These are phyloP conservation scores for Limosa lapponica DNA, from an alignment of 2,797 vertebrate genomes.

Conservation along the genomic window DNA sequence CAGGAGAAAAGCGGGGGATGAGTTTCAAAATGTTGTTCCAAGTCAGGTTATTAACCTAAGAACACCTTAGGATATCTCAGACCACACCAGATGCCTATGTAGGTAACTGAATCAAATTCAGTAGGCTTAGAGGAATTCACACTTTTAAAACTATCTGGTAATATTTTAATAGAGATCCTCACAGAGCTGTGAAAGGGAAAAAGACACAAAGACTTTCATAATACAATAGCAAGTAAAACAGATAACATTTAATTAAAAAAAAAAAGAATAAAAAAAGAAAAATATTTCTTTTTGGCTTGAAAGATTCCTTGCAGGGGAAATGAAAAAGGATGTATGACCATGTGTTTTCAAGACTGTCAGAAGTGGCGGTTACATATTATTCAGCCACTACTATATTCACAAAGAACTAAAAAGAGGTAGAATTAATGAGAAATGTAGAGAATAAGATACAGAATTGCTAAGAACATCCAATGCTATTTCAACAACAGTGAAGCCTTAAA, in stretches of 20 bases:
- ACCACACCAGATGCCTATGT: neutral
- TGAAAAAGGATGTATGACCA: neutral
- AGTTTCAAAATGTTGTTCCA: neutral
- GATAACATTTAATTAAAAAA: neutral
- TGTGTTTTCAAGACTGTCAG: neutral
- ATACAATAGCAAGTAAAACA: neutral
- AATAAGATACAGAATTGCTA: neutral
- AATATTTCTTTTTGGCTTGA: neutral
- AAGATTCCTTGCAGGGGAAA: neutral
- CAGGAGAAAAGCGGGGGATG: neutral
- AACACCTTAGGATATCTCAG: constrained; percentile 20
- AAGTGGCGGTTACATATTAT: neutral
- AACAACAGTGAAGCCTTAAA: neutral
- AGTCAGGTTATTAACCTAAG: neutral
- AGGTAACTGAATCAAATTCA: neutral
- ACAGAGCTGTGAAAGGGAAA: neutral
- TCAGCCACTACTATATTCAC: neutral
- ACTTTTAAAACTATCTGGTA: neutral
- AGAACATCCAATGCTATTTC: neutral
- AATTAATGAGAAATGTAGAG: neutral
- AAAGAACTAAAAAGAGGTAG: neutral
- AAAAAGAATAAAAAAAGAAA: neutral
- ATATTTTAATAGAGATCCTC: neutral
- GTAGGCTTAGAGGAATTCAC: neutral
- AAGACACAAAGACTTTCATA: neutral